A percentile compares a stretch with the other conserved stretches of the same genome.
Evolutionary conservation across 2,888 invertebrate genomes (phyloP).

Genomic region (Steinernema hermaphroditum): DNA sequence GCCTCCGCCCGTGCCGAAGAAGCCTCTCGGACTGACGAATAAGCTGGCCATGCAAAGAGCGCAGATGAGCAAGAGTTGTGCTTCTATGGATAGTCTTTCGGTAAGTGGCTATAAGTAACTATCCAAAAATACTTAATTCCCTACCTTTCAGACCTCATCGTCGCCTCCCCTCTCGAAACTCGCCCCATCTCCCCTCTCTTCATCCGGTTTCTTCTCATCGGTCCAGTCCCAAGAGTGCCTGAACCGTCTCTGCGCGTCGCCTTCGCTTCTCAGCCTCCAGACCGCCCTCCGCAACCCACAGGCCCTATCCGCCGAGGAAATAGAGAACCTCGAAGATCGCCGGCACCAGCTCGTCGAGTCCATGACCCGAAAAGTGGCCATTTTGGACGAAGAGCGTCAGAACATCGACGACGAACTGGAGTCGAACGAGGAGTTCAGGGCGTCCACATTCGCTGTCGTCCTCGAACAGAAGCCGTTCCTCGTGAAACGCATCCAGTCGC

Average conservation of each 20-base stretch:
- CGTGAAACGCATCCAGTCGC: not conserved
- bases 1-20: slow-evolving; percentile 26
- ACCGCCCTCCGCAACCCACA: slow-evolving; percentile 17
- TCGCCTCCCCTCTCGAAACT: not conserved
- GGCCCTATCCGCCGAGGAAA: not conserved
- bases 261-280: slow-evolving; percentile 12
- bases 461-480: slow-evolving; percentile 1
- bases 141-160: slow-evolving; percentile 10
- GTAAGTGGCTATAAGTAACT: too few species aligned
- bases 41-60: slow-evolving; percentile 9
- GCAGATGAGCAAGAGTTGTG: slow-evolving; percentile 26
- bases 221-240: slow-evolving; percentile 21
- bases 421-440: slow-evolving; percentile 15
- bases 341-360: slow-evolving; percentile 5
- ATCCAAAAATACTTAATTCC: too few species aligned
- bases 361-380: slow-evolving; percentile 14
- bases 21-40: slow-evolving; percentile 20
- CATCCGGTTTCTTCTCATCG: slow-evolving; percentile 18
- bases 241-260: slow-evolving; percentile 16
- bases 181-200: slow-evolving; percentile 18
- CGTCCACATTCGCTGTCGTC: not conserved
- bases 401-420: slow-evolving; percentile 24
- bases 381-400: slow-evolving; percentile 29
- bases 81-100: slow-evolving; percentile 17
- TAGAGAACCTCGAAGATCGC: slow-evolving; percentile 23